These are phyloP conservation scores for Carlito syrichta DNA, from an alignment of 2,113 vertebrate genomes.

Conservation along the genomic window DNA sequence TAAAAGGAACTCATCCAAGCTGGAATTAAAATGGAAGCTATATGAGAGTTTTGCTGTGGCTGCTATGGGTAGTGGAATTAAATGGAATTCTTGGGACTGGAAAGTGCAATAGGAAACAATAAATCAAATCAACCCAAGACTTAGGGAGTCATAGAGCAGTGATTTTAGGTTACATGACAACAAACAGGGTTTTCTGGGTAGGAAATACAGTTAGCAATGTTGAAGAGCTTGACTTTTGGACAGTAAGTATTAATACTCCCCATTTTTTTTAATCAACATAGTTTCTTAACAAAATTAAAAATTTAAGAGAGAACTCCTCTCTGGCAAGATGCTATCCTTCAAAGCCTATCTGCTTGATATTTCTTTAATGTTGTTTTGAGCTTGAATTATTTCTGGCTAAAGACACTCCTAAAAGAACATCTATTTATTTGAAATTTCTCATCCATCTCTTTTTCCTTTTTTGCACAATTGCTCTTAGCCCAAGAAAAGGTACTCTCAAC, in stretches of 20 bases:
- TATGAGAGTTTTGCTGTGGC: background rate
- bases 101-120: background rate
- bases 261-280: no score
- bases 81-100: background rate
- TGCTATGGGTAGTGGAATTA: background rate
- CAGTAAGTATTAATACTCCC: background rate
- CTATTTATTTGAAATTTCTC: background rate
- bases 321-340: background rate
- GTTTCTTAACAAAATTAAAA: background rate
- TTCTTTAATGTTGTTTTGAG: background rate
- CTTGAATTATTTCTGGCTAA: background rate
- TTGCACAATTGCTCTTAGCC: background rate
- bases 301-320: background rate
- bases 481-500: background rate
- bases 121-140: background rate
- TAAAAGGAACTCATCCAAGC: background rate
- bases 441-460: background rate
- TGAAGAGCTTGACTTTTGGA: background rate
- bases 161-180: background rate
- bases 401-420: background rate
- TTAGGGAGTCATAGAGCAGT: background rate
- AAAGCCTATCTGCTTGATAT: background rate
- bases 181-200: background rate
- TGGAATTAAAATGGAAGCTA: background rate
- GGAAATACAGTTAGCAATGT: background rate